Conservation (phyloP, 2,797 vertebrate species). For the Botia kubotai region DNA sequence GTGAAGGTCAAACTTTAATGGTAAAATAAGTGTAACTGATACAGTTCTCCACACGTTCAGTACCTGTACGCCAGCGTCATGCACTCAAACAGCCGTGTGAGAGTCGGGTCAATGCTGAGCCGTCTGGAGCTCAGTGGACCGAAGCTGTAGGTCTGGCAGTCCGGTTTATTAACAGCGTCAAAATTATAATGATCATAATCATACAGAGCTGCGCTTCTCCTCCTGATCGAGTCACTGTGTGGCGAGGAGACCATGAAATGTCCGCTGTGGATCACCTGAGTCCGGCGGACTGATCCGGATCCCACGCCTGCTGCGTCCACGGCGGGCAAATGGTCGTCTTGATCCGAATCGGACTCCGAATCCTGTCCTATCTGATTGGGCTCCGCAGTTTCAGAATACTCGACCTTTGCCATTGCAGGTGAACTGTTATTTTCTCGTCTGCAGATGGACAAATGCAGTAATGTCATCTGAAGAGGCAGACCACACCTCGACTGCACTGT, state of each 20-base stretch:
- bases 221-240: conserved; percentile 83
- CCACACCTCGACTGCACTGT: neutral
- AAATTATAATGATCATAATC: conserved; percentile 70
- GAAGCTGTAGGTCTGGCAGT: conserved; percentile 82
- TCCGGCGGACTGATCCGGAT: conserved; percentile 56
- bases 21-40: neutral
- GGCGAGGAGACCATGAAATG: conserved; percentile 99
- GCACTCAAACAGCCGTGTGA: conserved; percentile 95
- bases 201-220: conserved; percentile 70
- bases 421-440: neutral
- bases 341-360: conserved; percentile 85
- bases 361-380: conserved; percentile 63
- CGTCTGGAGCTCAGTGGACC: conserved; percentile 80
- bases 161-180: conserved; percentile 77
- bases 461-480: neutral
- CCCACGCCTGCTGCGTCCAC: conserved; percentile 39
- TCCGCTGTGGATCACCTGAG: conserved; percentile 96
- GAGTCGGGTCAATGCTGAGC: conserved; percentile 91
- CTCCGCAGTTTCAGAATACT: conserved; percentile 53
- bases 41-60: conserved; percentile 55
- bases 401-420: conserved; percentile 65
- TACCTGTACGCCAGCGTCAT: conserved; percentile 99
- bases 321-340: conserved; percentile 52
- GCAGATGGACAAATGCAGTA: neutral
- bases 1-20: neutral